Conservation (phyloP, 2,797 vertebrate species). For the Silurus lanzhouensis region DNA sequence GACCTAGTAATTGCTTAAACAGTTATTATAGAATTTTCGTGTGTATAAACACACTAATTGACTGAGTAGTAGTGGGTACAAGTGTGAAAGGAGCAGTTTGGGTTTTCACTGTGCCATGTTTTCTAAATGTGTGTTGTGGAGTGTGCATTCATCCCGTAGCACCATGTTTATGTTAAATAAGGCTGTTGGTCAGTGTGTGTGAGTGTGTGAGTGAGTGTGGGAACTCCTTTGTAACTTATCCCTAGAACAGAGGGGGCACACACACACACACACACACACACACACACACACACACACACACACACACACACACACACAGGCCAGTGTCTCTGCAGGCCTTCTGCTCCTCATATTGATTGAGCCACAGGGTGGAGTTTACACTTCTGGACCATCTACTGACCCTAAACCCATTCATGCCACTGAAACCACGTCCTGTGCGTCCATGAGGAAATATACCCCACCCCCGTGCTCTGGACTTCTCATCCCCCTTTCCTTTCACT, state of each 20-base stretch:
- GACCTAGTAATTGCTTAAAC: background rate
- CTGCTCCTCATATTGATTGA: constrained; percentile 56
- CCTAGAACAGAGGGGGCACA: constrained; percentile 43
- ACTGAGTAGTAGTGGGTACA: background rate
- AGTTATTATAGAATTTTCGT: background rate
- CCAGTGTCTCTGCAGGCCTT: constrained; percentile 44
- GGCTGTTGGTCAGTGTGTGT: constrained; percentile 37
- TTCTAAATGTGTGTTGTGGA: constrained; percentile 21
- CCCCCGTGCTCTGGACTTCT: constrained; percentile 16
- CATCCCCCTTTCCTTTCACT: constrained; percentile 28
- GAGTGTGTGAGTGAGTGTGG: constrained; percentile 44
- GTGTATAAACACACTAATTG: background rate
- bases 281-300: constrained; percentile 19
- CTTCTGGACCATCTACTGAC: constrained; percentile 49
- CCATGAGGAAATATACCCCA: constrained; percentile 41
- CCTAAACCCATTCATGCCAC: constrained; percentile 52
- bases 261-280: constrained; percentile 13
- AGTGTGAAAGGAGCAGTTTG: constrained; percentile 23
- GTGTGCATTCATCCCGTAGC: background rate
- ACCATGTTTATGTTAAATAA: constrained; percentile 18
- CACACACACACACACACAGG: constrained; percentile 12
- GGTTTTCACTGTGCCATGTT: constrained; percentile 1
- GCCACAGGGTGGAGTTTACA: constrained; percentile 42
- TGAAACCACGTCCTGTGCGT: constrained; percentile 39
- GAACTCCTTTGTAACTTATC: constrained; percentile 47